Evolutionary conservation across 2,888 invertebrate species (phyloP), one percentile per base, ranked within the genome.

Genomic region (Andrena chrysosceles): DNA sequence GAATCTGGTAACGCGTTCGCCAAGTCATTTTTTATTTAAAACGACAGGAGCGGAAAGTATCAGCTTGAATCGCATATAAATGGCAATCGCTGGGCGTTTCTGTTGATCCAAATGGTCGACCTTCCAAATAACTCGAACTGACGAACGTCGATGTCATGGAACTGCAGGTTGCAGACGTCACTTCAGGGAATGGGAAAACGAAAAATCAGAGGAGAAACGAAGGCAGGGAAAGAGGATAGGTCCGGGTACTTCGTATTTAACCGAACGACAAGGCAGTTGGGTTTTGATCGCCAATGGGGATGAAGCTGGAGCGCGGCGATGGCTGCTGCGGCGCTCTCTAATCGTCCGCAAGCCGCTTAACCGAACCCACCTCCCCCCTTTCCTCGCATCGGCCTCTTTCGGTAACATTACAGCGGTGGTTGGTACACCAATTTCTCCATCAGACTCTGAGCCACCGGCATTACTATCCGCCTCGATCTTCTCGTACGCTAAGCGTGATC

Each of bases 281-380:
- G 82, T 87, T 88, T 85, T 87, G 87, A 89, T 90, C 85, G 83
- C 78, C 85, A 83, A 89, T 68, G 76, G 84, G 90, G 86, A 85
- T 84, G 85, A 89, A 87, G 88, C 78, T 77, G 77, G 82, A 83
- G 75, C 77, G 83, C 84, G 80, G 78, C 81, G 87, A 86, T 84
- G 85, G 77, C 84, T 79, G 77, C 85, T 81, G 87, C 80, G 85
- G 86, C 82, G 84, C 84, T 87, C 89, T 89, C 87, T 92, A 92
- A 92, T 91, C 91, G 90, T 64, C 89, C 90, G 84, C 91, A 92
- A 92, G 90, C 91, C 90, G 91, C 92, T 92, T 92, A 92, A 84
- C 84, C 73, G 80, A 81, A 68, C 71, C 74, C 74, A 5, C 29
- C 8, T 52, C 26, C 48, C 67, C 68, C 72, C 74, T 29, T 16